Conservation (phyloP, 2,797 vertebrate species). For the Phrynocephalus forsythii region DNA sequence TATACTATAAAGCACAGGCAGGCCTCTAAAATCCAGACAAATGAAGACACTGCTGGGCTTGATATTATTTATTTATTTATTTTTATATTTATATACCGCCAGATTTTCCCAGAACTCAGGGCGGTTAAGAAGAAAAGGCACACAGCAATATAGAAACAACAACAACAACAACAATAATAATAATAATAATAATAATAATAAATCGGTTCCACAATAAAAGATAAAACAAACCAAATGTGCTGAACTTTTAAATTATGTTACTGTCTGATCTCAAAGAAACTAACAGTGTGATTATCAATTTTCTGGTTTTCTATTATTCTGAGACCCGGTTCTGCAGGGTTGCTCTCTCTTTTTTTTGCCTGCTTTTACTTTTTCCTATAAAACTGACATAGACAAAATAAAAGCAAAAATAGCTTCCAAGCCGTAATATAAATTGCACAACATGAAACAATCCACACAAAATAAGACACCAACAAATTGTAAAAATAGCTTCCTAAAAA, state of each 20-base stretch:
- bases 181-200: too few relatives aligned
- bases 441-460: not conserved
- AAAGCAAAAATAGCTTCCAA: not conserved
- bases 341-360: not conserved
- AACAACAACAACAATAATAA: too few relatives aligned
- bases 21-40: not conserved
- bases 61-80: too few relatives aligned
- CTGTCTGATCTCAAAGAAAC: too few relatives aligned
- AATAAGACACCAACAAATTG: not conserved
- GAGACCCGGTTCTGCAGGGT: too few relatives aligned
- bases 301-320: not conserved
- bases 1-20: too few relatives aligned
- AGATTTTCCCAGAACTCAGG: too few relatives aligned
- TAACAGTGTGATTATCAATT: too few relatives aligned
- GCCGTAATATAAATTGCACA: not conserved
- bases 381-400: not conserved
- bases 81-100: too few relatives aligned
- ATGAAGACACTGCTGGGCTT: not conserved
- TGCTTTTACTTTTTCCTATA: not conserved
- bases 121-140: too few relatives aligned
- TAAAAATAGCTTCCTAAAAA: not conserved
- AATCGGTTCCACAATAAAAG: too few relatives aligned
- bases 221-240: not conserved
- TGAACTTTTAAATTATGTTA: not conserved
- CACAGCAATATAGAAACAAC: too few relatives aligned